These are phyloP conservation scores for Rallus crepitans DNA, from an alignment of 2,797 vertebrate genomes.

Conservation along the genomic window DNA sequence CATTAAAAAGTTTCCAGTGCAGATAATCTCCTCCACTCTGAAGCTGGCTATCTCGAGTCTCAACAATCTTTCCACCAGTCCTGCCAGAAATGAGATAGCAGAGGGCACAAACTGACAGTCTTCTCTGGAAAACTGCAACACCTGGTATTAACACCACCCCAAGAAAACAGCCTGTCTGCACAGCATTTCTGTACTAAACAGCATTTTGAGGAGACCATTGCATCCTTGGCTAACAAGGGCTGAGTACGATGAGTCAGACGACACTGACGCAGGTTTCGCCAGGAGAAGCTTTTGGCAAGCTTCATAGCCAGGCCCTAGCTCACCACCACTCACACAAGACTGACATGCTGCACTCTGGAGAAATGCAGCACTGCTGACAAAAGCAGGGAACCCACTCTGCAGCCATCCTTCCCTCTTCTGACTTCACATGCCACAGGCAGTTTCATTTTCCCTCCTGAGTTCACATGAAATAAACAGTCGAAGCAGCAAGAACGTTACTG, in stretches of 20 bases:
- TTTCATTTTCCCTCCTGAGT: neutral
- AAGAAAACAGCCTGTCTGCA: neutral
- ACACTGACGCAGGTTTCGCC: fast-evolving
- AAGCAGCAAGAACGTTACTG: neutral
- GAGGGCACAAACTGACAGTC: neutral
- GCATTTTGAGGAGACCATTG: neutral
- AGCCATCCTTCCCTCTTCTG: neutral
- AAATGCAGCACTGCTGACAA: neutral
- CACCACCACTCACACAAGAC: neutral
- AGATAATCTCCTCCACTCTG: neutral
- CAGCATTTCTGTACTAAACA: neutral
- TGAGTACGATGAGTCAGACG: neutral
- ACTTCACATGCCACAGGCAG: neutral
- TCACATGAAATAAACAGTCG: neutral
- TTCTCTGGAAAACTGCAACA: neutral
- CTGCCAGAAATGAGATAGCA: neutral
- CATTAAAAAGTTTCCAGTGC: neutral
- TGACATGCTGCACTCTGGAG: neutral
- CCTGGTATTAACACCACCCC: neutral
- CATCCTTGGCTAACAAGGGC: neutral
- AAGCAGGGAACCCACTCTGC: neutral
- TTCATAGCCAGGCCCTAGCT: neutral
- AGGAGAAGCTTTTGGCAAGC: neutral
- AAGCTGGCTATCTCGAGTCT: neutral
- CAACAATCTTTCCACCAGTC: neutral